These are phyloP conservation scores for Apeira syringaria DNA, from an alignment of 2,888 invertebrate genomes.

Conservation along the genomic window DNA sequence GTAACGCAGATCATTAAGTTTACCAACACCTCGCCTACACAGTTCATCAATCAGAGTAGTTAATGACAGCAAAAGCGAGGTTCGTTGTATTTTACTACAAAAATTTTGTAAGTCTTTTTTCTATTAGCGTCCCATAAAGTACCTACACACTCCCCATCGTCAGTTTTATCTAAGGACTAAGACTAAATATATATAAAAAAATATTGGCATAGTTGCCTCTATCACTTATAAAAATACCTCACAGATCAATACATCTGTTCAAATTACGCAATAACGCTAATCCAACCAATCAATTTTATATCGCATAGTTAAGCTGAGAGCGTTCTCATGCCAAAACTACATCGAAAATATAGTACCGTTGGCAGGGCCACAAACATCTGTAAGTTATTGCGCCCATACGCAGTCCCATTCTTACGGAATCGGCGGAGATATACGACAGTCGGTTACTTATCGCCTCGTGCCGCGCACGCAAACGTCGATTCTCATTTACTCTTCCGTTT, in stretches of 20 bases:
- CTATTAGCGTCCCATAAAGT: too few relatives aligned
- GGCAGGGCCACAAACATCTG: slow-evolving; percentile 29
- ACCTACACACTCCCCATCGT: too few relatives aligned
- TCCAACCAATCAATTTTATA: slow-evolving; percentile 28
- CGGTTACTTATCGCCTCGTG: slow-evolving; percentile 32
- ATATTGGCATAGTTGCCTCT: neutral
- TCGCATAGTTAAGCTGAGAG: slow-evolving; percentile 23
- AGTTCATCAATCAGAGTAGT: too few relatives aligned
- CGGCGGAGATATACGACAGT: slow-evolving; percentile 28
- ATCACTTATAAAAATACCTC: neutral
- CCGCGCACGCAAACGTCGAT: slow-evolving; percentile 30
- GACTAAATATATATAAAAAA: too few relatives aligned
- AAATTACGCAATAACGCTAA: slow-evolving; percentile 25
- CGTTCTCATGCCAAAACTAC: slow-evolving; percentile 14
- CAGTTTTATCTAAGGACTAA: too few relatives aligned
- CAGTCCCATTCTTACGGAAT: slow-evolving; percentile 21
- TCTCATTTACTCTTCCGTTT: slow-evolving; percentile 31
- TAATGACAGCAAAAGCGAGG: too few relatives aligned
- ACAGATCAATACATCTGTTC: slow-evolving; percentile 7
- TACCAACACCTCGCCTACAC: too few relatives aligned
- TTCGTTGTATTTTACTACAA: too few relatives aligned
- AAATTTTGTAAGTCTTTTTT: too few relatives aligned
- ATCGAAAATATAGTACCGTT: slow-evolving; percentile 20
- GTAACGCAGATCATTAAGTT: too few relatives aligned
- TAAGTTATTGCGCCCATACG: slow-evolving; percentile 28